Percentiles rank a stretch among this genome's conserved stretches.
Evolutionary conservation across 2,888 invertebrate genomes (phyloP).

Genomic region (Erebia ligea): DNA sequence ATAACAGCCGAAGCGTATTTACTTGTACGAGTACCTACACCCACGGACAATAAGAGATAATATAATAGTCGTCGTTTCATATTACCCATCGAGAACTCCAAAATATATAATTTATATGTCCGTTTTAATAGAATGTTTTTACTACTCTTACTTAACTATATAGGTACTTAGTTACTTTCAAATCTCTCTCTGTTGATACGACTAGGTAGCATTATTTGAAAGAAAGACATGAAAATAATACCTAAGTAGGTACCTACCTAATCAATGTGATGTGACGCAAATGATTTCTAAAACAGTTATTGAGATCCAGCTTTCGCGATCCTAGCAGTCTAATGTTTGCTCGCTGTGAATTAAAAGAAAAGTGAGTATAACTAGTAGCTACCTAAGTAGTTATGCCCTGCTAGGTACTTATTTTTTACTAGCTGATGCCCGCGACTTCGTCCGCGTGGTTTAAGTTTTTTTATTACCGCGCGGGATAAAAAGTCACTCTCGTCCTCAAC

Average conservation of each 20-base stretch:
- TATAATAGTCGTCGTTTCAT: neutral
- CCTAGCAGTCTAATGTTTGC: no score
- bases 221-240: neutral
- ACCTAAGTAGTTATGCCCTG: no score
- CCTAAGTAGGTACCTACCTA: neutral
- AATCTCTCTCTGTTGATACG: neutral
- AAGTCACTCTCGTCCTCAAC: no score
- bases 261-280: no score
- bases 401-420: no score
- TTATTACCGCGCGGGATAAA: no score
- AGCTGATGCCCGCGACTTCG: no score
- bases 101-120: neutral
- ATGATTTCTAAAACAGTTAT: no score
- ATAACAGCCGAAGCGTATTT: conserved; percentile 6
- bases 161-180: neutral
- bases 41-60: conserved; percentile 14
- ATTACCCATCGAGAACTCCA: neutral
- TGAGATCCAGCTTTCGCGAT: no score
- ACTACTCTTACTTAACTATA: neutral
- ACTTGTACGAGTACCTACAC: neutral
- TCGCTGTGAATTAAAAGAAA: no score
- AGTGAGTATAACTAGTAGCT: no score
- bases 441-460: no score
- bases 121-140: neutral
- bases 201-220: neutral